phyloP scores from a whole-genome alignment of 2,888 invertebrate genomes.

The Hedya salicella region DNA sequence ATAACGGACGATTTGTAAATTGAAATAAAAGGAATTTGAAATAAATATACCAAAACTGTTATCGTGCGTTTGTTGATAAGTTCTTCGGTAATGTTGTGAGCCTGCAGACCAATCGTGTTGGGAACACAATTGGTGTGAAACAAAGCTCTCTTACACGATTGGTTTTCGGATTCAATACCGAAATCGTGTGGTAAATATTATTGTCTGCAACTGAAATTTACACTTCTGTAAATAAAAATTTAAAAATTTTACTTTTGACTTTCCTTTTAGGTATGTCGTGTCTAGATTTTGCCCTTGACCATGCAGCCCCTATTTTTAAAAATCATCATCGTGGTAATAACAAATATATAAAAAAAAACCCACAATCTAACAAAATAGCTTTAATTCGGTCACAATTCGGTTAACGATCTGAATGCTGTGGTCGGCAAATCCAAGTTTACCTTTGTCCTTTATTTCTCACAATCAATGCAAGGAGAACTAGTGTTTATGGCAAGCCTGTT shows the following conservation, averaged over 20 bases:
- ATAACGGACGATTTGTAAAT: constrained; percentile 21
- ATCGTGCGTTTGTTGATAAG: constrained; percentile 33
- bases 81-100: constrained; percentile 38
- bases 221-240: constrained; percentile 75
- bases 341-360: too few relatives aligned
- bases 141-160: neutral
- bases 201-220: constrained; percentile 66
- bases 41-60: constrained; percentile 35
- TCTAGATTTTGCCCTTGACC: neutral
- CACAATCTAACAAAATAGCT: too few relatives aligned
- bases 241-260: constrained; percentile 51
- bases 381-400: too few relatives aligned
- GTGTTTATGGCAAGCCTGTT: too few relatives aligned
- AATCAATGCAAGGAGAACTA: too few relatives aligned
- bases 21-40: constrained; percentile 30
- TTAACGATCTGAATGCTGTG: too few relatives aligned
- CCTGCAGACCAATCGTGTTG: constrained; percentile 5
- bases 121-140: neutral
- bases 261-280: constrained; percentile 41
- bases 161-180: constrained; percentile 46
- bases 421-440: too few relatives aligned
- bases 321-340: too few relatives aligned
- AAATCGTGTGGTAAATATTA: constrained; percentile 58
- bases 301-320: too few relatives aligned
- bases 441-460: too few relatives aligned